Evolutionary conservation across 2,888 invertebrate species (phyloP), one percentile per base, ranked within the genome.

Genomic region (Torymus auratus): DNA sequence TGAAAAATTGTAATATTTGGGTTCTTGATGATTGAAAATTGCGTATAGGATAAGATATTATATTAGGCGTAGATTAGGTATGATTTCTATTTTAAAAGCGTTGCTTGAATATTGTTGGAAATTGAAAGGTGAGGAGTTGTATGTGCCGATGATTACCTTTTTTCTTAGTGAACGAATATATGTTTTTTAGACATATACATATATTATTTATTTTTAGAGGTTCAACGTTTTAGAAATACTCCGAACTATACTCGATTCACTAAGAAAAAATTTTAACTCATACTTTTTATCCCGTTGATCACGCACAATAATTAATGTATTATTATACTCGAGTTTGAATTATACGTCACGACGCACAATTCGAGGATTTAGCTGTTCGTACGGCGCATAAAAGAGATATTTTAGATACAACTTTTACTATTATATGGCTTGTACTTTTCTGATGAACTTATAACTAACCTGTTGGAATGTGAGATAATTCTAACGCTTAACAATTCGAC

Each of bases 171-270:
- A 52, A 11, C 41, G 52, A 67, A 13, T n/a, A 17, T n/a, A 17
- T 52, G 13, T 52, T 52, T 52, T 67, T 17, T 52, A 67, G 67
- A 50, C 52, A 17, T 12, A 50, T 15, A 53, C 28, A 11, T 15
- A 11, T 15, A 28, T 62, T 72, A 64, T 73, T 73, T 64, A 73
- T 64, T 73, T 64, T 17, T 73, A 64, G 15, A 73, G 28, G 17
- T 28, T 28, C 13, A 15, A 28, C 17, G 52, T 72, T 72, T 41
- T 71, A 61, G 50, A 72, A 53, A 62, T 23, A 62, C n/a, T 61
- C 20, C 20, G 15, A 61, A 28, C 17, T 17, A 52, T 65, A 11
- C 65, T 65, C 15, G 12, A 11, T 17, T 65, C 15, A 52, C 52
- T 17, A 65, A 52, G 14, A 65, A 65, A 65, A 65, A 7, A n/a